Conservation (phyloP, 2,797 vertebrate species). For the Girardinus metallicus region DNA sequence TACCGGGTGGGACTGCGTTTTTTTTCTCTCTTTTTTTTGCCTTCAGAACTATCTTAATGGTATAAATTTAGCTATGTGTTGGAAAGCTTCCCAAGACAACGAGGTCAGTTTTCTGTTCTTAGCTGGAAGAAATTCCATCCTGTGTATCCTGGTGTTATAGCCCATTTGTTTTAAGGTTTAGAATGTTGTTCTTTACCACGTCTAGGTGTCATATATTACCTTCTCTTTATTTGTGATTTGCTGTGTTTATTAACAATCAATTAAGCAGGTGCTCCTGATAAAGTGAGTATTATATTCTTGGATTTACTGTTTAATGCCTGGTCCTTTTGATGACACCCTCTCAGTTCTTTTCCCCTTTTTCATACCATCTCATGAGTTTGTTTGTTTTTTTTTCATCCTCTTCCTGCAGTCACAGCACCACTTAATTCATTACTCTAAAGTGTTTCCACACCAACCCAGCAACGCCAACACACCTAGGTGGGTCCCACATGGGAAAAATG, state of each 20-base stretch:
- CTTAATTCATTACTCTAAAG: neutral
- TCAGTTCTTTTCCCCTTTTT: neutral
- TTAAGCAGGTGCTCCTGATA: neutral
- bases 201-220: too few relatives aligned
- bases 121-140: neutral
- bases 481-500: too few relatives aligned
- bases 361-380: neutral
- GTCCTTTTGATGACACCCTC: neutral
- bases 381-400: neutral
- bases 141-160: too few relatives aligned
- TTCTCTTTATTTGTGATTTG: too few relatives aligned
- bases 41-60: neutral
- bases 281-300: neutral
- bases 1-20: neutral
- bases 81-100: neutral
- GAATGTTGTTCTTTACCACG: too few relatives aligned
- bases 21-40: too few relatives aligned
- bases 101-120: neutral
- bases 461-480: too few relatives aligned
- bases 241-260: neutral
- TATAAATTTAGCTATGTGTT: neutral
- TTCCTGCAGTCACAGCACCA: neutral
- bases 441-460: neutral
- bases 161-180: too few relatives aligned
- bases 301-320: neutral